These are phyloP conservation scores for Atherinosoma microstoma DNA, from an alignment of 2,797 vertebrate genomes.

Conservation along the genomic window DNA sequence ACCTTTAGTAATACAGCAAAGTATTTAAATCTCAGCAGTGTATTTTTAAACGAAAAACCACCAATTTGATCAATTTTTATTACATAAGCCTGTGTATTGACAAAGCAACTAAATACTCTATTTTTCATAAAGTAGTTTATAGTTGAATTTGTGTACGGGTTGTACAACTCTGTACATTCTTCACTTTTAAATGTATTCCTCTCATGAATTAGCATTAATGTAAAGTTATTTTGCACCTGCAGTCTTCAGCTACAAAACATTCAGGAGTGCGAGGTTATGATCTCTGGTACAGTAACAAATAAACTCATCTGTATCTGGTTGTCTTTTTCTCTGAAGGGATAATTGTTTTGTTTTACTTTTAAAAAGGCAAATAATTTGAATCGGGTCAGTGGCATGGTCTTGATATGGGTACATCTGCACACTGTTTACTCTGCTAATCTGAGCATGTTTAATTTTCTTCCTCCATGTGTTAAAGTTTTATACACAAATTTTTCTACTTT, in stretches of 20 bases:
- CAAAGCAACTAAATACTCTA: not conserved
- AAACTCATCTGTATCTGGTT: too few relatives aligned
- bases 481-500: constrained; percentile 76
- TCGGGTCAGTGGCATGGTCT: not conserved
- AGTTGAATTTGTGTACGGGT: not conserved
- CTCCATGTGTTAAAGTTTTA: constrained; percentile 61
- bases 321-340: not conserved
- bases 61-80: too few relatives aligned
- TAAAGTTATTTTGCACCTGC: too few relatives aligned
- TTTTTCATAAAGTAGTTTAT: not conserved
- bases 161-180: too few relatives aligned
- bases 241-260: too few relatives aligned
- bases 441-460: constrained; percentile 61
- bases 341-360: not conserved
- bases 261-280: too few relatives aligned
- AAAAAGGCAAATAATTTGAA: not conserved
- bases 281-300: too few relatives aligned
- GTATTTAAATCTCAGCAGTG: too few relatives aligned
- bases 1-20: not conserved
- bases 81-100: not conserved
- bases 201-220: not conserved
- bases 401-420: constrained; percentile 34
- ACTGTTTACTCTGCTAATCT: constrained; percentile 69
- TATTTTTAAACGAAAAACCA: too few relatives aligned
- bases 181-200: not conserved